Percentiles rank a stretch among this genome's conserved stretches.
Evolutionary conservation across 2,113 vertebrate genomes (phyloP).

Genomic region (Capreolus pygargus): DNA sequence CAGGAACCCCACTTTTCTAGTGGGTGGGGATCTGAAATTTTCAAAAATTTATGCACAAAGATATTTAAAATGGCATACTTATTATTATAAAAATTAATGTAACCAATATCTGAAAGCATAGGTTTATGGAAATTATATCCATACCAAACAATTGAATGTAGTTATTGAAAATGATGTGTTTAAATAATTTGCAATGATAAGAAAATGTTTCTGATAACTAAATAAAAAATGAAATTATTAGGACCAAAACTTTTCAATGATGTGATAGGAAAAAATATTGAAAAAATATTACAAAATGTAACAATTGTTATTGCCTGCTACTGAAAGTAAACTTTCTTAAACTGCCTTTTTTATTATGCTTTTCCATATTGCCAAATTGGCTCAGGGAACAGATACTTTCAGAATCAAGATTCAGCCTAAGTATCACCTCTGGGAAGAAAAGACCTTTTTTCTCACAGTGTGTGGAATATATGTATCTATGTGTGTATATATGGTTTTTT

Average conservation of each 20-base stretch:
- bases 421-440: neutral
- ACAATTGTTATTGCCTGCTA: neutral
- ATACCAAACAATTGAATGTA: neutral
- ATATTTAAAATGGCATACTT: neutral
- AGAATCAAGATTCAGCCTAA: neutral
- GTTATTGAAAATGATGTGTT: neutral
- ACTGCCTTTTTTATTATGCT: neutral
- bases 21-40: neutral
- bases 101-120: neutral
- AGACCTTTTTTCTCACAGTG: neutral
- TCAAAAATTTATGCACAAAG: neutral
- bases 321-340: neutral
- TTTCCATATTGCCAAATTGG: neutral
- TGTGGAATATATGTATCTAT: neutral
- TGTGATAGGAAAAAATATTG: neutral
- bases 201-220: neutral
- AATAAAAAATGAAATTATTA: neutral
- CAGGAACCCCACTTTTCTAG: neutral
- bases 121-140: neutral
- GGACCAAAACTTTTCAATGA: neutral
- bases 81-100: neutral
- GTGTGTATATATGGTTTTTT: neutral
- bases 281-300: constrained; percentile 28
- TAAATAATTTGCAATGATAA: neutral
- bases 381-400: neutral